Evolutionary conservation across 2,113 vertebrate species (phyloP).

Genomic region (Archilochus colubris): DNA sequence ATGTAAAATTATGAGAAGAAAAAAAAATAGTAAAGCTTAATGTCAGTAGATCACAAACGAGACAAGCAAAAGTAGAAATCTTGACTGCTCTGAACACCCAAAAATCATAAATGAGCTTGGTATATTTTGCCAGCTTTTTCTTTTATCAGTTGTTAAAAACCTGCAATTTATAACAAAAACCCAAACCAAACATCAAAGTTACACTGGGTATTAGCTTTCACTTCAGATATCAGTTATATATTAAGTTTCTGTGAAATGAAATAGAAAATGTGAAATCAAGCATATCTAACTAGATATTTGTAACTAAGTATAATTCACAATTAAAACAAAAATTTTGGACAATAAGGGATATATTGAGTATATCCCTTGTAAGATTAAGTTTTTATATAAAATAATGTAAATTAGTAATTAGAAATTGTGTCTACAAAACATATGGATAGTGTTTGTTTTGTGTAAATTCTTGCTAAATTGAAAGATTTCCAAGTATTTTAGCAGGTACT

Average conservation of each 20-base stretch:
- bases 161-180: neutral
- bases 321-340: neutral
- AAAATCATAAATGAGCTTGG: neutral
- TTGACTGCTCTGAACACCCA: neutral
- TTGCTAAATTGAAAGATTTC: neutral
- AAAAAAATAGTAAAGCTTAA: neutral
- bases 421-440: neutral
- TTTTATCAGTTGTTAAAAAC: neutral
- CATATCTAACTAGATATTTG: neutral
- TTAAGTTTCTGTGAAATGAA: neutral
- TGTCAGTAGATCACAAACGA: slow-evolving; percentile 7
- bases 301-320: neutral
- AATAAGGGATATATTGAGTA: neutral
- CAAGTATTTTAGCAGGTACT: neutral
- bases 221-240: neutral
- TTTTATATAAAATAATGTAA: slow-evolving; percentile 1
- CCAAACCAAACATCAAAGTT: neutral
- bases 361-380: neutral
- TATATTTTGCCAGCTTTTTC: neutral
- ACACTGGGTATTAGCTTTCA: neutral
- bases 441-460: neutral
- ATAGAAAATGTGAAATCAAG: neutral
- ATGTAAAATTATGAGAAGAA: neutral
- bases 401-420: slow-evolving; percentile 15
- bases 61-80: neutral